Evolutionary conservation across 2,797 vertebrate genomes (phyloP).

Genomic region (Intellagama lesueurii): DNA sequence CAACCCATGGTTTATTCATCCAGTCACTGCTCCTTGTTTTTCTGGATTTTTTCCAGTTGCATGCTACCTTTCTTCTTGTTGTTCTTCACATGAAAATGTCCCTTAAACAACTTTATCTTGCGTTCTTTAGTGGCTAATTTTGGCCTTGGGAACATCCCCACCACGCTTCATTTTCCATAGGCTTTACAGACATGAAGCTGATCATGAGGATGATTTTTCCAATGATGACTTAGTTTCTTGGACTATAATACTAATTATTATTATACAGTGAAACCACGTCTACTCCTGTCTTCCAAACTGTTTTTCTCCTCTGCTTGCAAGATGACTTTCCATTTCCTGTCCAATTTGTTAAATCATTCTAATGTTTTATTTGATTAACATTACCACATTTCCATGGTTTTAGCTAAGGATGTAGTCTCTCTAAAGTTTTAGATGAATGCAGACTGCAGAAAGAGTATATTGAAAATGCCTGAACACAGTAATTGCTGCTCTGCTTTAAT

Average conservation of each 20-base stretch:
- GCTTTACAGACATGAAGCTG: neutral
- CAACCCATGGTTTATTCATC: neutral
- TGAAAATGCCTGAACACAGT: neutral
- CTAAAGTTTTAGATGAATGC: neutral
- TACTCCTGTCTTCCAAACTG: neutral
- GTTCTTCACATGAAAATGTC: neutral
- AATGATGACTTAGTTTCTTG: neutral
- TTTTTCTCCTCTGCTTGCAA: neutral
- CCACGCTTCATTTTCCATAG: neutral
- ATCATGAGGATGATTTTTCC: neutral
- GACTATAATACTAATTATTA: neutral
- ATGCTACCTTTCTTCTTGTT: neutral
- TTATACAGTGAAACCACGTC: neutral
- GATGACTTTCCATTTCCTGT: conserved; percentile 6
- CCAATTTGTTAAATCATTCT: neutral
- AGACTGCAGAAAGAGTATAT: conserved; percentile 6
- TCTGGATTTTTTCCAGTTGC: conserved; percentile 46
- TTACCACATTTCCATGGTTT: neutral
- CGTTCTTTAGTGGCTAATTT: neutral
- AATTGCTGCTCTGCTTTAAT: neutral
- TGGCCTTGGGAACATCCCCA: too few species aligned
- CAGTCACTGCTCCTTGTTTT: neutral
- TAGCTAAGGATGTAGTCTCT: neutral
- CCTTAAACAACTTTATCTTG: neutral
- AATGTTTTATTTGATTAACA: neutral